Conservation (phyloP, 2,888 invertebrate genomes). For the Dichetophora obliterata region DNA sequence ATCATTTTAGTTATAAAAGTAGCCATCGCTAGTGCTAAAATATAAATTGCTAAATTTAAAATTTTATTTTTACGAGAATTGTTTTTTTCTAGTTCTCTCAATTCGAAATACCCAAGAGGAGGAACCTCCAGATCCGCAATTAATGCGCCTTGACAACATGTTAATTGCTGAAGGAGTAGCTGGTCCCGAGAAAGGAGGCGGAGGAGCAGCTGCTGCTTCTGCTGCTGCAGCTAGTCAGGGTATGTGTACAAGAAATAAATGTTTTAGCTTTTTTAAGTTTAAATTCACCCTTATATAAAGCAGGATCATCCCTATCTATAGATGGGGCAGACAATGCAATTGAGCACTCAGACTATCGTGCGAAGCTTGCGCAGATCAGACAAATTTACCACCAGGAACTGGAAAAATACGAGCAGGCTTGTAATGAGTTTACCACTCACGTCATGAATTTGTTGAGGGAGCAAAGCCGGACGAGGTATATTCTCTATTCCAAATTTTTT, state of each 20-base stretch:
- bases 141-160: slow-evolving; percentile 99
- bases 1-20: too few relatives aligned
- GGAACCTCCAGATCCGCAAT: slow-evolving; percentile 97
- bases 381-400: slow-evolving; percentile 99
- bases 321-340: slow-evolving; percentile 89
- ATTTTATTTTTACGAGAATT: too few relatives aligned
- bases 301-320: slow-evolving; percentile 67
- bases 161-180: slow-evolving; percentile 98
- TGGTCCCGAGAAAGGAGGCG: slow-evolving; percentile 93
- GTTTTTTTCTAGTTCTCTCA: slow-evolving; percentile 80
- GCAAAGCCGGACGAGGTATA: slow-evolving; percentile 87
- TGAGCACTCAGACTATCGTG: slow-evolving; percentile 99
- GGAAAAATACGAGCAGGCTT: slow-evolving; percentile 99
- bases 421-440: slow-evolving; percentile 99
- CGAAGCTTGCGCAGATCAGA: slow-evolving; percentile 97
- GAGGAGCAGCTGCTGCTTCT: slow-evolving; percentile 88
- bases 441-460: slow-evolving; percentile 97
- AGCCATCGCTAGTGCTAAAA: too few relatives aligned
- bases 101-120: slow-evolving; percentile 97
- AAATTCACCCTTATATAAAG: slow-evolving; percentile 32
- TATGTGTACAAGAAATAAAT: slow-evolving; percentile 54
- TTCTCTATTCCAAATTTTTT: background rate
- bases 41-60: too few relatives aligned
- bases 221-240: slow-evolving; percentile 88
- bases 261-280: background rate